Evolutionary conservation across 2,113 vertebrate species (phyloP).

Genomic region (Tautogolabrus adspersus): DNA sequence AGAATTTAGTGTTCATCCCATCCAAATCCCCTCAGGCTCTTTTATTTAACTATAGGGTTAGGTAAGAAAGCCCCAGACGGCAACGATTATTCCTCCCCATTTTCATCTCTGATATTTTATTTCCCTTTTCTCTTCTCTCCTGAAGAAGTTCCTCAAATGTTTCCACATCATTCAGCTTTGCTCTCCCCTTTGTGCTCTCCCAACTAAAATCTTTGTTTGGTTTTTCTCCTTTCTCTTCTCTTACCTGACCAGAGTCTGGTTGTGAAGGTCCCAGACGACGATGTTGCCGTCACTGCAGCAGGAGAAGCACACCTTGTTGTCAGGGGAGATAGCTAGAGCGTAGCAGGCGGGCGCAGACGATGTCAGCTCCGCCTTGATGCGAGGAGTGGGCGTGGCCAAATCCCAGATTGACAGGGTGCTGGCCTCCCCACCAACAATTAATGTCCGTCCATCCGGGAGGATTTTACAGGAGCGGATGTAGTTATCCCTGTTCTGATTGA

Average conservation of each 20-base stretch:
- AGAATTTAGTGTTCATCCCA: conserved; percentile 29
- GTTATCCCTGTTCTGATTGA: conserved; percentile 87
- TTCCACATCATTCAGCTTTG: conserved; percentile 16
- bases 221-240: conserved; percentile 15
- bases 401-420: conserved; percentile 89
- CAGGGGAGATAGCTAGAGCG: conserved; percentile 90
- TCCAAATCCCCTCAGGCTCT: conserved; percentile 27
- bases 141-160: conserved; percentile 25
- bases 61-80: conserved; percentile 14
- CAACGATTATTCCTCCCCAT: neutral
- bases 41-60: conserved; percentile 1
- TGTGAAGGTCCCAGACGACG: conserved; percentile 90
- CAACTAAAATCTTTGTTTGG: conserved; percentile 16
- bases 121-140: neutral
- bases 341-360: conserved; percentile 90
- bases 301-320: conserved; percentile 92
- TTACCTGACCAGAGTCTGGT: conserved; percentile 87
- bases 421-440: conserved; percentile 87
- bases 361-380: conserved; percentile 90
- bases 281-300: conserved; percentile 92
- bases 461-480: conserved; percentile 89
- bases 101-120: conserved; percentile 23
- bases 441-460: conserved; percentile 86
- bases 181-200: neutral
- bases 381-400: conserved; percentile 86